These are phyloP conservation scores for Lepus timidus DNA, from an alignment of 2,113 vertebrate genomes.

Conservation along the genomic window DNA sequence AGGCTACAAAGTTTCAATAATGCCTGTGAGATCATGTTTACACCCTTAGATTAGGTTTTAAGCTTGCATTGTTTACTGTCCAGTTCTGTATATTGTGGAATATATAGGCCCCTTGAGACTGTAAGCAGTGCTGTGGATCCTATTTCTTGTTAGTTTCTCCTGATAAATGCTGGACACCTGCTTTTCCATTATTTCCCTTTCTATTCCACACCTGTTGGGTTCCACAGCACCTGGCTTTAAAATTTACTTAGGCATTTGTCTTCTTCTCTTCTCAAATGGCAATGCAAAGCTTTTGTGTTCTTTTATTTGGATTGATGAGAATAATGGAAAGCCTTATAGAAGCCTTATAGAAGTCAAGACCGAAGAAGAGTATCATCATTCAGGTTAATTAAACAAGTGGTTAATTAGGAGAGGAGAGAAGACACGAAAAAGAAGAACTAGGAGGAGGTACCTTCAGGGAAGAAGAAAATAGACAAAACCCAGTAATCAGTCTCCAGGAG, in stretches of 20 bases:
- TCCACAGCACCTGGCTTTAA: conserved; percentile 28
- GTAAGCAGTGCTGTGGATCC: neutral
- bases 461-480: neutral
- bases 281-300: neutral
- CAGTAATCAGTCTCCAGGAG: neutral
- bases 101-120: neutral
- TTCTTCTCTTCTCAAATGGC: conserved; percentile 61
- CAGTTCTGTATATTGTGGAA: neutral
- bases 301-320: conserved; percentile 25
- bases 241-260: neutral
- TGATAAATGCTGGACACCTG: conserved; percentile 64
- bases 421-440: neutral
- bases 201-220: conserved; percentile 66
- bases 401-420: neutral
- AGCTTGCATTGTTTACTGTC: neutral
- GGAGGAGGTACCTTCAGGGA: neutral
- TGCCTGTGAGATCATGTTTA: conserved; percentile 33
- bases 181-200: conserved; percentile 53
- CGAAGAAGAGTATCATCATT: neutral
- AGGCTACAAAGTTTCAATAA: neutral
- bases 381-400: neutral
- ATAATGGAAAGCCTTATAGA: neutral
- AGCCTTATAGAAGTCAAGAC: neutral
- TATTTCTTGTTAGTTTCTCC: conserved; percentile 22
- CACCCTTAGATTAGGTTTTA: conserved; percentile 18